Evolutionary conservation across 2,888 invertebrate species (phyloP).

Genomic region (Linnaemya tessellans): DNA sequence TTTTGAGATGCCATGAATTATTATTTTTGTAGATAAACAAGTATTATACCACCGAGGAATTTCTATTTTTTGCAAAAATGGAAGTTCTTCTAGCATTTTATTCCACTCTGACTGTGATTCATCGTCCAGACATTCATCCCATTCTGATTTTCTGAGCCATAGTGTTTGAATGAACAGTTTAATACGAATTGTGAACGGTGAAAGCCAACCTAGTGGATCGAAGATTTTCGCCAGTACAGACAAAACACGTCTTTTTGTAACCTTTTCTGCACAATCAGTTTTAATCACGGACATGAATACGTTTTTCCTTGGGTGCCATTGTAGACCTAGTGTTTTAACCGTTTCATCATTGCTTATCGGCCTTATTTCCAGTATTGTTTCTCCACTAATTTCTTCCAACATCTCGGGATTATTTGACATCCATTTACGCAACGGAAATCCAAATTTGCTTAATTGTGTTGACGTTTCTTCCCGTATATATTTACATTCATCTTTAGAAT

Average conservation of each 20-base stretch:
- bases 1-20: no score
- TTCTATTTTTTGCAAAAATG: neutral
- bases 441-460: no score
- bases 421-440: no score
- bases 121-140: neutral
- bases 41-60: neutral
- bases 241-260: no score
- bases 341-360: no score
- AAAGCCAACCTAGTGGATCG: neutral
- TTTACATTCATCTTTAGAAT: no score
- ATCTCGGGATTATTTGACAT: no score
- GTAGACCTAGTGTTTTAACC: no score
- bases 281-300: neutral
- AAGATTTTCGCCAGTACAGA: neutral
- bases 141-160: neutral
- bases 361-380: no score
- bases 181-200: neutral
- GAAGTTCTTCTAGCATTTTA: neutral
- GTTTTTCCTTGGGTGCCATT: neutral
- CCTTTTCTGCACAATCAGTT: neutral
- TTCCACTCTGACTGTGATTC: slow-evolving; percentile 2
- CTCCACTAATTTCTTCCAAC: no score
- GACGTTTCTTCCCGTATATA: no score
- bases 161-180: slow-evolving; percentile 1
- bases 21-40: neutral